Conservation (phyloP, 2,113 vertebrate species). For the Pterocles gutturalis region DNA sequence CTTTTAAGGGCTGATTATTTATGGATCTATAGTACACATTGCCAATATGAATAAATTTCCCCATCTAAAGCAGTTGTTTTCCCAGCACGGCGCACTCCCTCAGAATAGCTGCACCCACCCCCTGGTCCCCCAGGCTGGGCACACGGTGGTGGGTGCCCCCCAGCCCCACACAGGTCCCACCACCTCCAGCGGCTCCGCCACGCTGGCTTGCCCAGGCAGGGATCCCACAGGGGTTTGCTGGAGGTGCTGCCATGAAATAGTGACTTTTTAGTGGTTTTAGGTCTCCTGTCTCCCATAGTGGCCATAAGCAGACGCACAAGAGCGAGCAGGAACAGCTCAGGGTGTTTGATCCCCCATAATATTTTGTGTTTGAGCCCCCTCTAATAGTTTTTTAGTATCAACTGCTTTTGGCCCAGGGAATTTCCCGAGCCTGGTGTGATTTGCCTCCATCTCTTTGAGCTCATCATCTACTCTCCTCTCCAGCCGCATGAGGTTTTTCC, state of each 20-base stretch:
- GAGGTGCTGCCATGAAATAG: background rate
- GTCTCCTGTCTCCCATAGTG: background rate
- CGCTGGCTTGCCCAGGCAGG: accelerated
- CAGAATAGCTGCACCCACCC: background rate
- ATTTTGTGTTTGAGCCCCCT: background rate
- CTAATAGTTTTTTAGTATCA: background rate
- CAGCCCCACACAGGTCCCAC: background rate
- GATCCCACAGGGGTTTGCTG: background rate
- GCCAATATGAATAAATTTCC: background rate
- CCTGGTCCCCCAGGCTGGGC: background rate
- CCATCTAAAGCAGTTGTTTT: background rate
- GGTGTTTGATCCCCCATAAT: background rate
- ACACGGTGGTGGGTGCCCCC: accelerated
- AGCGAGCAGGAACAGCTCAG: background rate
- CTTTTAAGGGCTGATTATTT: conserved; percentile 15
- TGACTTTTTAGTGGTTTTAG: background rate
- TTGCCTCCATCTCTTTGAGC: background rate
- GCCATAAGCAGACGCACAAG: background rate
- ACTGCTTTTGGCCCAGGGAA: background rate
- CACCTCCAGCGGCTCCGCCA: background rate
- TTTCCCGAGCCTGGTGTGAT: background rate
- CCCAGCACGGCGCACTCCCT: background rate
- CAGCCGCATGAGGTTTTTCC: background rate
- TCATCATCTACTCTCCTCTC: background rate
- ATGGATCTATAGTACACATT: background rate